Evolutionary conservation across 2,113 vertebrate genomes (phyloP).

Genomic region (Bufo bufo): DNA sequence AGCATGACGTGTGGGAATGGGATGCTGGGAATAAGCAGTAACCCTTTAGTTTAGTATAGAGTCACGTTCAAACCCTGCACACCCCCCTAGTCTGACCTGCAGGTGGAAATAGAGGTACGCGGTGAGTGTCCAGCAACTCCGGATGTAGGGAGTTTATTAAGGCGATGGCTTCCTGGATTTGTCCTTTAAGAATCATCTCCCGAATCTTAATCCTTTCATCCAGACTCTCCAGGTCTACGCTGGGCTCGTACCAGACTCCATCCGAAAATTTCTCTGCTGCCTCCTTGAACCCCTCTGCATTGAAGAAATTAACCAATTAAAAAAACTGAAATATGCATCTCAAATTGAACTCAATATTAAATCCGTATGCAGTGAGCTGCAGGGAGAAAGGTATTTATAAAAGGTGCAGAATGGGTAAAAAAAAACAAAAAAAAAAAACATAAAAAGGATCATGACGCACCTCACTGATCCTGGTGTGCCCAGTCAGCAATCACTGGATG

Average conservation of each 20-base stretch:
- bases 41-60: neutral
- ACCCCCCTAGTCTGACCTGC: constrained; percentile 76
- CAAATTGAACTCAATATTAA: neutral
- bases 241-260: constrained; percentile 97
- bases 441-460: no score
- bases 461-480: no score
- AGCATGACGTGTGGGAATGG: no score
- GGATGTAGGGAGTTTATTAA: constrained; percentile 97
- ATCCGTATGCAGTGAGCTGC: neutral
- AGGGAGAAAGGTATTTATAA: neutral
- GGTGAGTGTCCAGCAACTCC: constrained; percentile 93
- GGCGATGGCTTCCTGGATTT: constrained; percentile 95
- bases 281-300: constrained; percentile 95
- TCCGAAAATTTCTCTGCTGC: constrained; percentile 95
- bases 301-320: constrained; percentile 18
- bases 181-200: constrained; percentile 96
- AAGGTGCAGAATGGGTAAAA: no score
- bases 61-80: neutral
- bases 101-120: constrained; percentile 98
- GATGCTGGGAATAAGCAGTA: no score
- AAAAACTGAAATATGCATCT: neutral
- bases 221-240: constrained; percentile 92
- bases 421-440: no score
- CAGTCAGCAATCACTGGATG: no score
- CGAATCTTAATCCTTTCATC: constrained; percentile 97